Evolutionary conservation across 2,797 vertebrate genomes (phyloP).

Genomic region (Propithecus perrieri): DNA sequence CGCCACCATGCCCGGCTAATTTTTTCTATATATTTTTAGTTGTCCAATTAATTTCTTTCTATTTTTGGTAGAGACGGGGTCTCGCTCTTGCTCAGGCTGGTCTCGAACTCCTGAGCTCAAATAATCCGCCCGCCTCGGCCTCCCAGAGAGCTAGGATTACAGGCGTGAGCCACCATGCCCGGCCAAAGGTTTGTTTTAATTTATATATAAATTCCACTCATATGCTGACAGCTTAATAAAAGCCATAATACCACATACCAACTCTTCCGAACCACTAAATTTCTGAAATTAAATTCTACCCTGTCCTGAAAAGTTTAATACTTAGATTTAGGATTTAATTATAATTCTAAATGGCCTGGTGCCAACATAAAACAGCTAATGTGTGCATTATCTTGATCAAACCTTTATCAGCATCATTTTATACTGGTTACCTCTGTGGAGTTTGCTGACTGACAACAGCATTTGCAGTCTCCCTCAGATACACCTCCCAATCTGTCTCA

Average conservation of each 20-base stretch:
- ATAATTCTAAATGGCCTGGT: neutral
- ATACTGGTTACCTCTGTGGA: constrained; percentile 91
- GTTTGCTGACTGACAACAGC: constrained; percentile 96
- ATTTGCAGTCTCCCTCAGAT: constrained; percentile 96
- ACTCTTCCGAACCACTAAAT: neutral
- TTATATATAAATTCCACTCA: neutral
- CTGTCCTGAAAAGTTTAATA: constrained; percentile 23
- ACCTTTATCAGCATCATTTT: neutral
- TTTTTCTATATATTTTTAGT: too few species aligned
- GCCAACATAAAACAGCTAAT: neutral
- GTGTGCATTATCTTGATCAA: neutral
- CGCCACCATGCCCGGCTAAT: too few species aligned
- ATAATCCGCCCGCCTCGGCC: too few species aligned
- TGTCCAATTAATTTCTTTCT: too few species aligned
- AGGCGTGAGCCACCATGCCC: too few species aligned
- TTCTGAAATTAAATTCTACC: constrained; percentile 34
- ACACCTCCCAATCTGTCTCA: constrained; percentile 97
- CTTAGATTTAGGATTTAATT: neutral
- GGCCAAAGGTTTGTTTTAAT: neutral
- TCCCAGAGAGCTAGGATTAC: too few species aligned
- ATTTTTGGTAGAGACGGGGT: too few species aligned
- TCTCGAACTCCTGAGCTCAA: too few species aligned
- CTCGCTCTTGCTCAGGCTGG: too few species aligned
- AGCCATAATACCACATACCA: neutral
- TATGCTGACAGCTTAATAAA: neutral